phyloP scores from a whole-genome alignment of 2,113 vertebrate genomes.

The Silurus asotus region DNA sequence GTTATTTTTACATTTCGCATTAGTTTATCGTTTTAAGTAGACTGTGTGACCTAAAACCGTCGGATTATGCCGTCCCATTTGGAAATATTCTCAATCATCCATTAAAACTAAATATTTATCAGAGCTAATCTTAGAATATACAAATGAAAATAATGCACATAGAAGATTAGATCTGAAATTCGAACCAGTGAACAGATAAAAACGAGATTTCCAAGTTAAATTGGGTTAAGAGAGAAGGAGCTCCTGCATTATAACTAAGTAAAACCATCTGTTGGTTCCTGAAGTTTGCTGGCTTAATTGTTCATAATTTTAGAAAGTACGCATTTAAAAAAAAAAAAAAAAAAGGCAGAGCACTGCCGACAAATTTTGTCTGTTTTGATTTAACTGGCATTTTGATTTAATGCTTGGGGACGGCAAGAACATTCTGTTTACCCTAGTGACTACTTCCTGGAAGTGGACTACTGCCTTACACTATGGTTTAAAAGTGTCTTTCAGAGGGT shows the following conservation, averaged over 20 bases:
- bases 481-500: conserved; percentile 10
- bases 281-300: background rate
- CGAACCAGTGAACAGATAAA: background rate
- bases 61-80: background rate
- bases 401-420: background rate
- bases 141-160: background rate
- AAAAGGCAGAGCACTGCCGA: background rate
- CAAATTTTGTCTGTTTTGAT: background rate
- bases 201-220: background rate
- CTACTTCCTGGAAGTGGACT: conserved; percentile 26
- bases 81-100: background rate
- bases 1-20: background rate
- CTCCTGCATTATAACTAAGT: background rate
- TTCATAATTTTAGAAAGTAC: background rate
- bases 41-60: background rate
- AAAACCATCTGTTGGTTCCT: background rate
- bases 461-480: conserved; percentile 3
- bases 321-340: too few relatives aligned
- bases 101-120: background rate
- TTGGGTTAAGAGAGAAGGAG: background rate
- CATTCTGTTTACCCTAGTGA: conserved; percentile 1
- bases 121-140: background rate
- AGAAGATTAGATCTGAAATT: background rate
- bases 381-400: conserved; percentile 15
- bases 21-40: background rate